phyloP scores from a whole-genome alignment of 2,113 vertebrate genomes.

The Tylochromis polylepis region DNA sequence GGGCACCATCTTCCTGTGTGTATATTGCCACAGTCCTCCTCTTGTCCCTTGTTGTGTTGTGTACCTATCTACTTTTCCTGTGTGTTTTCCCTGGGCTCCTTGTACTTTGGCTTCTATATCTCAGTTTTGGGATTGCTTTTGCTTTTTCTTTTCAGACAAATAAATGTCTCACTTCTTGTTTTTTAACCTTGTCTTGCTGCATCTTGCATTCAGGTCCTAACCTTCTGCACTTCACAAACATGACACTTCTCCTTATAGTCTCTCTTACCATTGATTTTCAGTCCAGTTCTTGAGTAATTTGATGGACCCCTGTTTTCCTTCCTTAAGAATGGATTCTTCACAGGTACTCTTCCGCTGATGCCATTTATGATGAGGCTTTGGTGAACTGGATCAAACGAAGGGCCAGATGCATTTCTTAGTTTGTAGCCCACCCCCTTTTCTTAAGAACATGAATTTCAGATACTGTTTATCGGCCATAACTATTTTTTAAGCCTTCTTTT shows the following conservation, averaged over 20 bases:
- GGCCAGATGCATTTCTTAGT: no score
- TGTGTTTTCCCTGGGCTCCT: background rate
- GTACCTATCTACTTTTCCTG: background rate
- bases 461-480: no score
- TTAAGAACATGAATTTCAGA: no score
- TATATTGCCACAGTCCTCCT: background rate
- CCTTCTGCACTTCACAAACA: background rate
- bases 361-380: background rate
- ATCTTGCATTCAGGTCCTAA: background rate
- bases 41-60: background rate
- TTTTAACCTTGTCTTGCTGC: background rate
- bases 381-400: background rate
- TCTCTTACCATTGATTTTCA: background rate
- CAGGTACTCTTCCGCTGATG: background rate
- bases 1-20: background rate
- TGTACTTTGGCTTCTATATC: background rate
- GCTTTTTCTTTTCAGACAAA: background rate
- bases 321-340: background rate
- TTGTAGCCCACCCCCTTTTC: no score
- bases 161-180: background rate
- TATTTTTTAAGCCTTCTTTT: no score
- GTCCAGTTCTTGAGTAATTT: no score
- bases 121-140: background rate
- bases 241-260: background rate
- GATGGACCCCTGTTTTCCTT: no score